phyloP scores from a whole-genome alignment of 2,797 vertebrate genomes.

The Sebastes umbrosus region DNA sequence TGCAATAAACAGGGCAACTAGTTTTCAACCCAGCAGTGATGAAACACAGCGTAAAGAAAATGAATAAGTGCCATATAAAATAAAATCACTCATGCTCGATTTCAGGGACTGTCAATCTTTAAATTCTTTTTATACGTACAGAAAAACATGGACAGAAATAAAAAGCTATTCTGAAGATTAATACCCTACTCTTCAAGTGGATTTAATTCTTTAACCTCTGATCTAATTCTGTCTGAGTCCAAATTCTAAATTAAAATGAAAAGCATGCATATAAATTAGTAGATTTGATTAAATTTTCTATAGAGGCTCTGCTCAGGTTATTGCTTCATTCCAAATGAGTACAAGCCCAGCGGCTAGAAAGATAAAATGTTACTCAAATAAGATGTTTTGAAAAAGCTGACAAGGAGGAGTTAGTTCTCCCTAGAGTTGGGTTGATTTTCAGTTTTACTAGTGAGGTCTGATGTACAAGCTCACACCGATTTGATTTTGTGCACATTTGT shows the following conservation, averaged over 20 bases:
- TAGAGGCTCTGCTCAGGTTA: slow-evolving; percentile 21
- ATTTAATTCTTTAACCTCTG: background rate
- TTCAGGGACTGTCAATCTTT: slow-evolving; percentile 20
- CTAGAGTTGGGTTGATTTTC: background rate
- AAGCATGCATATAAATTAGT: slow-evolving; percentile 19
- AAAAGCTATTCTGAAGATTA: background rate
- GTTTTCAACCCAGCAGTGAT: slow-evolving; percentile 32
- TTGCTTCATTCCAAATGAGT: slow-evolving; percentile 28
- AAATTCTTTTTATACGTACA: background rate
- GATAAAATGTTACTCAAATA: slow-evolving; percentile 21
- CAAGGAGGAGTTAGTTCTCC: background rate
- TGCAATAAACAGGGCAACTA: slow-evolving; percentile 21
- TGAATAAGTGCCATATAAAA: background rate
- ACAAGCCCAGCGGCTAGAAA: background rate
- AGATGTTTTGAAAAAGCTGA: slow-evolving; percentile 17
- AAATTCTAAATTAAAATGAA: slow-evolving; percentile 26
- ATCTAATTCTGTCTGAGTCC: slow-evolving; percentile 20
- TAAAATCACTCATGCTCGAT: slow-evolving; percentile 14
- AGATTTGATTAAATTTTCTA: slow-evolving; percentile 28
- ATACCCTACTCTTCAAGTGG: background rate
- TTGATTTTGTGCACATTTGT: background rate
- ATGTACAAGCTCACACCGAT: background rate
- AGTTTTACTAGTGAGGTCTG: accelerated
- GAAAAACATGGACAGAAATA: background rate
- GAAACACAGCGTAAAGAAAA: slow-evolving; percentile 29